Conservation (phyloP, 2,797 vertebrate genomes). For the Gymnothorax javanicus region DNA sequence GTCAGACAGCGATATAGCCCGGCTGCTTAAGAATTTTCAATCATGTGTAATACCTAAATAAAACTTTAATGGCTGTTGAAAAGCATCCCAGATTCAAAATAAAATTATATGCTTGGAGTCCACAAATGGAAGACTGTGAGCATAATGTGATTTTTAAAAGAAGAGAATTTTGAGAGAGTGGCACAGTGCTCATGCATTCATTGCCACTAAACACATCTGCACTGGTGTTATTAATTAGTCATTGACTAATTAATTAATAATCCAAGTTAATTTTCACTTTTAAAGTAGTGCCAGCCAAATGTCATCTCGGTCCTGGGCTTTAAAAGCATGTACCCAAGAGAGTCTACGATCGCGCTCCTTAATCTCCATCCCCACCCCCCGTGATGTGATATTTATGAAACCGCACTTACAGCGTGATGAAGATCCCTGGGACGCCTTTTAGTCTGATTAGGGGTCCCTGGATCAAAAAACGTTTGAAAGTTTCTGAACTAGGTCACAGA, state of each 20-base stretch:
- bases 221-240: not conserved
- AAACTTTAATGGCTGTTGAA: too few species aligned
- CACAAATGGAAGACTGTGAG: not conserved
- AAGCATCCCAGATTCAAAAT: not conserved
- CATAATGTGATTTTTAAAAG: not conserved
- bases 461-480: not conserved
- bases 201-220: not conserved
- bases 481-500: not conserved
- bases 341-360: not conserved
- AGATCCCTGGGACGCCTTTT: not conserved
- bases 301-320: not conserved
- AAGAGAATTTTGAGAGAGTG: too few species aligned
- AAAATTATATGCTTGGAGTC: not conserved
- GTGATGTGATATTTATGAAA: too few species aligned
- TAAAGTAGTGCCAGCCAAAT: not conserved
- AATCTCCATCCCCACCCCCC: too few species aligned
- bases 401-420: not conserved
- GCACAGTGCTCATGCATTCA: not conserved
- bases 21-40: too few species aligned
- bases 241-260: not conserved
- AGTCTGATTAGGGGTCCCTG: not conserved
- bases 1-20: too few species aligned
- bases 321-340: not conserved
- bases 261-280: not conserved
- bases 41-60: too few species aligned